Evolutionary conservation across 2,888 invertebrate genomes (phyloP), one percentile per base, ranked within the genome.

Genomic region (Cryptus armator): DNA sequence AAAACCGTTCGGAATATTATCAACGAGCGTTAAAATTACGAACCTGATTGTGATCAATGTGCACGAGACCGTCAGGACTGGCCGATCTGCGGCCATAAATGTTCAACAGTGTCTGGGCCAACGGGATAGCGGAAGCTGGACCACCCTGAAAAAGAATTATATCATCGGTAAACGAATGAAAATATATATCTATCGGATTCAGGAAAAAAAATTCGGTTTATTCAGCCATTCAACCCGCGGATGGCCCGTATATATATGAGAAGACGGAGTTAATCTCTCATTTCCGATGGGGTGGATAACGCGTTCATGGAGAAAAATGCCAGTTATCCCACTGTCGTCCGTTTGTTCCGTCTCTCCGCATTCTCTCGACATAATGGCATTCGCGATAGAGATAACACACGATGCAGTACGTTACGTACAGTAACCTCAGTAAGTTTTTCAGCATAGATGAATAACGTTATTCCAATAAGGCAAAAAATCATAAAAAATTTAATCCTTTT

Each of bases 31-130:
- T 82, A 80, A 85, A 86, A 86, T 81, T 88, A 93, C 93, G 81
- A 90, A 93, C 94, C 93, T 94, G 93, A 89, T 90, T 90, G 85
- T 91, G 91, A 77, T 92, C 92, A 82, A 90, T 89, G 87, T 90
- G 90, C 80, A 87, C 89, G 44, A 92, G 90, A 85, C 92, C 92
- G 86, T 94, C 94, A 32, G 94, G 94, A 88, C 92, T 94, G 87
- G 92, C 91, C 80, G 94, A 93, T 77, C 93, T 90, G 84, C 93
- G 93, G 86, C 93, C 93, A 78, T 94, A 93, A 90, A 94, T 92
- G 89, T 93, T 94, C 91, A 94, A 91, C 86, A 94, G 91, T 77
- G 94, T 94, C 90, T 94, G 94, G 84, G 94, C 94, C 87, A 94
- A 90, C 75, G 94, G 94, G 86, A 92, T 92, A 29, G 90, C 90